Conservation (phyloP, 1,140 invertebrate genomes). For the Pectinophora gossypiella region DNA sequence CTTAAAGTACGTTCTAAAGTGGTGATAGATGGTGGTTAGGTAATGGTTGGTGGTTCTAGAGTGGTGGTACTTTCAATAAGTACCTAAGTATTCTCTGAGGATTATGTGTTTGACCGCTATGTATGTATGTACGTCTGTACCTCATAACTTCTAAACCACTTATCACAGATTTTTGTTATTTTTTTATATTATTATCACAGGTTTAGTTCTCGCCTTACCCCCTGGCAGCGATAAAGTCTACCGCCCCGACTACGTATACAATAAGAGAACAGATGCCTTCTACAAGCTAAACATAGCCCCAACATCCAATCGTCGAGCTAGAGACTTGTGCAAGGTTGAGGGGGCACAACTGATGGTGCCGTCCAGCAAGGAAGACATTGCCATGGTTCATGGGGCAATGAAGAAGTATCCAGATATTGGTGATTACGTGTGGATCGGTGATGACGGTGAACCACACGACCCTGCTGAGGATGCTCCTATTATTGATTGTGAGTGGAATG, state of each 20-base stretch:
- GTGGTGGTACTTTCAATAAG: no score
- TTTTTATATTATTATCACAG: no score
- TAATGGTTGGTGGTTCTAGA: no score
- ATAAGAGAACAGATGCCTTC: slow-evolving; percentile 33
- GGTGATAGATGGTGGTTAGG: no score
- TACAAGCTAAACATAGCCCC: slow-evolving; percentile 45
- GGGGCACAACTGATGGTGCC: slow-evolving; percentile 29
- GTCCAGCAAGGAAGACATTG: slow-evolving; percentile 21
- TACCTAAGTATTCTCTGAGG: no score
- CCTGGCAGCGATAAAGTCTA: not conserved
- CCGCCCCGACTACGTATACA: slow-evolving; percentile 42
- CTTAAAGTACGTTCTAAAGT: no score
- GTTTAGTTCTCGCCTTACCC: not conserved
- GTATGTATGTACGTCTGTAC: no score
- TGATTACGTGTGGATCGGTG: slow-evolving; percentile 26
- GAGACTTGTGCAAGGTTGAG: slow-evolving; percentile 23
- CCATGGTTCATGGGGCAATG: slow-evolving; percentile 34
- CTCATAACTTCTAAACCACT: no score
- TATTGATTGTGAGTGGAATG: slow-evolving; percentile 34
- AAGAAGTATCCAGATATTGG: slow-evolving; percentile 45
- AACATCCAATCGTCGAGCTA: not conserved
- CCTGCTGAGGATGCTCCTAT: slow-evolving; percentile 28
- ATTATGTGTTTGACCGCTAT: no score
- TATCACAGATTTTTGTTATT: no score
- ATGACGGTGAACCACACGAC: slow-evolving; percentile 28